Percentiles rank a stretch among this genome's conserved stretches.
These are phyloP conservation scores for Coregonus ussuriensis DNA, from an alignment of 2,797 vertebrate species.

Conservation along the genomic window DNA sequence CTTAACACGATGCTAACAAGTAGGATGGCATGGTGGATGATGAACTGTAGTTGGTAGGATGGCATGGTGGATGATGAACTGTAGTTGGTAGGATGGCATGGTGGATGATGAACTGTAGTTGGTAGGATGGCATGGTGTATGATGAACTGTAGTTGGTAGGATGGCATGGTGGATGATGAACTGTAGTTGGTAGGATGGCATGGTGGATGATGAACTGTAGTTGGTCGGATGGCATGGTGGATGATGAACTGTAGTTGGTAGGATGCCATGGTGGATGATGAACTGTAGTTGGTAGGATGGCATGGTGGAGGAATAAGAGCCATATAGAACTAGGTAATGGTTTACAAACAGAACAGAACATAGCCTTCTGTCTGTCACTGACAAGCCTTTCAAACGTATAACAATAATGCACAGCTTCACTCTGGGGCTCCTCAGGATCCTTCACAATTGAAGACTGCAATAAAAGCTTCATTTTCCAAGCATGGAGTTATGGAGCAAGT, in stretches of 20 bases:
- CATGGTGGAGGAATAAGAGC: neutral
- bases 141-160: neutral
- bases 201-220: neutral
- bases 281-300: neutral
- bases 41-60: neutral
- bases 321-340: neutral
- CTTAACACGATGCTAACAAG: too few species aligned
- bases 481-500: neutral
- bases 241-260: neutral
- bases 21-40: neutral
- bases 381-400: neutral
- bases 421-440: neutral
- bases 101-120: neutral
- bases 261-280: too few species aligned
- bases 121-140: neutral
- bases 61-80: neutral
- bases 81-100: neutral
- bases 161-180: neutral
- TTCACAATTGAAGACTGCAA: neutral
- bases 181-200: neutral
- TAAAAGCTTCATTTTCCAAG: neutral
- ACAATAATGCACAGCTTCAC: neutral
- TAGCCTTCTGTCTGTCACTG: neutral
- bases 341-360: neutral
- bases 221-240: too few species aligned